Base-by-base conservation (phyloP, 2,113 vertebrate species). In the Lota lota region DNA sequence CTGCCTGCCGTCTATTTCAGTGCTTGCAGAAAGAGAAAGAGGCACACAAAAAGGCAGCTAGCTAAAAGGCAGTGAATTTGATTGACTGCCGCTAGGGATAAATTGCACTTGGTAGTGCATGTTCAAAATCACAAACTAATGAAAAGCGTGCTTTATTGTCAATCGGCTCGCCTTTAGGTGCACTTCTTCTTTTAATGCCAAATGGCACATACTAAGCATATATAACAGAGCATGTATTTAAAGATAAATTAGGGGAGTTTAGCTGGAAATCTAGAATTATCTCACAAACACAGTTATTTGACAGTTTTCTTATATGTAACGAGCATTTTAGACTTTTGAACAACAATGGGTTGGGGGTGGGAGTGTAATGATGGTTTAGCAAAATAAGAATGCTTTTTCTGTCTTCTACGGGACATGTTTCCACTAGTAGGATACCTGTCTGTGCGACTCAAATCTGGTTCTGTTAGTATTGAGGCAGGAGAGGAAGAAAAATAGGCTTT, bases 371-470 rank as follows among this genome's bases (percentile, higher is more conserved):
- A 87, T 76, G 74, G 58, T 77, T 79, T 50, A 22, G 53, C 18
- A n/a, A n/a, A 18, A 56, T 5, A 56, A 78, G 16, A 75, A 70
- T 6, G 53, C 72, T 61, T 76, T 53, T 69, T 15, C 4, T 80
- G 77, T 74, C 64, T 21, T 68, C 67, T 22, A 75, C 72, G 63
- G 72, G 86, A 79, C 87, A 85, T 83, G 85, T 87, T 83, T 80
- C 53, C 77, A 87, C 90, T 68, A 73, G 88, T 73, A 56, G 77
- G 63, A 78, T 84, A 78, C 74, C 63, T 88, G 87, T 78, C 79
- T 84, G 57, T 71, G 57, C 63, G 85, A 64, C 79, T 71, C 53
- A 80, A 79, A 69, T 83, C 68, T 79, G 67, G 67, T 74, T 86
- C 80, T 88, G 77, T 84, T 84, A 80, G 73, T 79, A 68, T 69